Evolutionary conservation across 2,797 vertebrate species (phyloP).

Genomic region (Thamnophis elegans): DNA sequence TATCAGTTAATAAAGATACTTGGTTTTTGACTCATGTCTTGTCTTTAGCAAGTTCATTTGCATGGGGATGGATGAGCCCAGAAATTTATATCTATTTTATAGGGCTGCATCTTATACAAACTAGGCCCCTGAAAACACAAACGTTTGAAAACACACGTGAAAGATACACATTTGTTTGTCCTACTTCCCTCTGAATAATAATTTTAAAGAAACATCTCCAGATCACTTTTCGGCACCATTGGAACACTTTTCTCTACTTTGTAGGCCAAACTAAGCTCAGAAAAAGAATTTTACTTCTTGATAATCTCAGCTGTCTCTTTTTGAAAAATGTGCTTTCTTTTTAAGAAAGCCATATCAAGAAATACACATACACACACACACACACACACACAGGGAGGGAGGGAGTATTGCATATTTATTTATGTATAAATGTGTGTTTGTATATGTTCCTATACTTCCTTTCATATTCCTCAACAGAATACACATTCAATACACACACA

Average conservation of each 20-base stretch:
- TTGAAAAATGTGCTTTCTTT: background rate
- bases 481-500: background rate
- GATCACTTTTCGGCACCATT: background rate
- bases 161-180: background rate
- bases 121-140: background rate
- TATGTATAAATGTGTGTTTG: background rate
- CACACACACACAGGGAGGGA: too few species aligned
- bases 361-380: background rate
- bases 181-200: background rate
- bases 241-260: background rate
- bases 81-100: background rate
- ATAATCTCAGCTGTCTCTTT: background rate
- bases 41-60: background rate
- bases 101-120: background rate
- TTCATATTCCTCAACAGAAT: background rate
- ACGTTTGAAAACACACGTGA: background rate
- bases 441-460: background rate
- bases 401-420: background rate
- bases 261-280: background rate
- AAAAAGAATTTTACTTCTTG: background rate
- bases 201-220: background rate
- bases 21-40: constrained; percentile 20
- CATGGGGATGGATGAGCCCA: background rate
- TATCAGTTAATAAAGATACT: constrained; percentile 38
- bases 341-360: background rate